These are phyloP conservation scores for Automeris io DNA, from an alignment of 2,888 invertebrate genomes.

Conservation along the genomic window DNA sequence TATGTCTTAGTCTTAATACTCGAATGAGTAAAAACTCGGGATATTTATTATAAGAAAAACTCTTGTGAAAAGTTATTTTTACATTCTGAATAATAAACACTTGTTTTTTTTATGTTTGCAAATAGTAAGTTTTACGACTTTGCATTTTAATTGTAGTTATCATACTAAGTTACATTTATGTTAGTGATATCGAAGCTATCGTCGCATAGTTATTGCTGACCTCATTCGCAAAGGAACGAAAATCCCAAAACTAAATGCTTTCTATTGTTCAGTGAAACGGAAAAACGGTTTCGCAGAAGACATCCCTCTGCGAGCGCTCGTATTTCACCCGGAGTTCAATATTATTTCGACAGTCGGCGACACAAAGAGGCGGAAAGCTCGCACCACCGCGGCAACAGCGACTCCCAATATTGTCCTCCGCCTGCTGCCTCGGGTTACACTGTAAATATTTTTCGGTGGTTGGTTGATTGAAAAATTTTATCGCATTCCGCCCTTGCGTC, in stretches of 20 bases:
- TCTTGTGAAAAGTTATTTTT: too few relatives aligned
- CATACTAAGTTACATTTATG: too few relatives aligned
- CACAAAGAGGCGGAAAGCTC: constrained; percentile 69
- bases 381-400: constrained; percentile 56
- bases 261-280: constrained; percentile 65
- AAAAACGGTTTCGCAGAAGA: constrained; percentile 67
- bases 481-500: constrained; percentile 61
- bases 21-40: too few relatives aligned
- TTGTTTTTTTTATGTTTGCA: too few relatives aligned
- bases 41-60: too few relatives aligned
- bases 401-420: constrained; percentile 69
- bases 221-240: constrained; percentile 39
- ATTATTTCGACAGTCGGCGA: constrained; percentile 68
- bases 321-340: constrained; percentile 73
- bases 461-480: constrained; percentile 73
- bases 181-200: constrained; percentile 19
- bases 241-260: constrained; percentile 58
- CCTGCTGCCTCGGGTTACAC: constrained; percentile 67
- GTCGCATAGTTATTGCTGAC: constrained; percentile 20
- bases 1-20: too few relatives aligned
- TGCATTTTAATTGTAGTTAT: too few relatives aligned
- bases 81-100: too few relatives aligned
- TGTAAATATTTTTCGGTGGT: constrained; percentile 73
- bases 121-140: too few relatives aligned
- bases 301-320: constrained; percentile 63